Percentiles rank a stretch among this genome's conserved stretches.
These are phyloP conservation scores for Harpagoxenus sublaevis DNA, from an alignment of 2,888 invertebrate genomes.

Conservation along the genomic window DNA sequence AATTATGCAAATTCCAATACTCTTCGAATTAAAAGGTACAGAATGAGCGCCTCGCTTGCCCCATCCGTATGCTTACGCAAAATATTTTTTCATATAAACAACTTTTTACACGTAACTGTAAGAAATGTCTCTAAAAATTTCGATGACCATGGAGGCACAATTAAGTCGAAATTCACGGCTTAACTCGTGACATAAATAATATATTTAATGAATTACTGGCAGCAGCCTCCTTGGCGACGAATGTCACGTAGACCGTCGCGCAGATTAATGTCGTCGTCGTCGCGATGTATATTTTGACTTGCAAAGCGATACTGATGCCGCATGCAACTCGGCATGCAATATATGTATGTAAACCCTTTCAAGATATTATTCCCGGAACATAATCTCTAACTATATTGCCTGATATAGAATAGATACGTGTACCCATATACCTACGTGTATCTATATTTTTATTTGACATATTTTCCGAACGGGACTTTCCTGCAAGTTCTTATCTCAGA, in stretches of 20 bases:
- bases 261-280: neutral
- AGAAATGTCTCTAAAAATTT: constrained; percentile 20
- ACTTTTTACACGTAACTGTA: neutral
- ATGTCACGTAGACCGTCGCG: neutral
- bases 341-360: constrained; percentile 11
- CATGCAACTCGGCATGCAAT: neutral
- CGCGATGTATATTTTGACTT: constrained; percentile 17
- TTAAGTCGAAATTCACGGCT: neutral
- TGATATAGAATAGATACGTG: neutral
- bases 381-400: neutral
- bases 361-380: neutral
- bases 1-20: constrained; percentile 91
- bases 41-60: constrained; percentile 79
- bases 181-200: constrained; percentile 1
- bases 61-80: constrained; percentile 75
- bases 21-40: constrained; percentile 88
- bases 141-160: neutral
- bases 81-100: neutral
- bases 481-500: neutral
- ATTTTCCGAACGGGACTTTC: neutral
- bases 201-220: constrained; percentile 26
- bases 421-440: neutral
- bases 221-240: neutral
- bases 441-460: neutral
- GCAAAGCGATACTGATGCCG: constrained; percentile 8